A percentile compares a stretch with the other conserved stretches of the same genome.
Evolutionary conservation across 2,888 invertebrate genomes (phyloP).

Genomic region (Meganola albula): DNA sequence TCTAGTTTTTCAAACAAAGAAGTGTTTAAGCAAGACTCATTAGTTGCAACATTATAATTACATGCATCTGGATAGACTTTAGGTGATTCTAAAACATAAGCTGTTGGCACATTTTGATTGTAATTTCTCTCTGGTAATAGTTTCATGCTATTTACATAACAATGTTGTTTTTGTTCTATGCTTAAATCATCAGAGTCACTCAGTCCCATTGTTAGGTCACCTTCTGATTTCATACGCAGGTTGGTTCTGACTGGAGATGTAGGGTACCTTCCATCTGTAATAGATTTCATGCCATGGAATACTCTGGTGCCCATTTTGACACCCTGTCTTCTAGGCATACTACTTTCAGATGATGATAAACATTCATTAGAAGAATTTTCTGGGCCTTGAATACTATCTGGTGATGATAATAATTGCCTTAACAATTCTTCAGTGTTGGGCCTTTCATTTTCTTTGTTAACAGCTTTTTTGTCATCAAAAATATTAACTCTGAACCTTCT

Average conservation of each 20-base stretch:
- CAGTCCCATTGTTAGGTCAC: slow-evolving; percentile 57
- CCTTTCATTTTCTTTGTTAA: slow-evolving; percentile 84
- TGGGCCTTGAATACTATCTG: slow-evolving; percentile 38
- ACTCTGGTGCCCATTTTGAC: slow-evolving; percentile 87
- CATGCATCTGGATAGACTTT: slow-evolving; percentile 69
- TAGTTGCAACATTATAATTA: slow-evolving; percentile 55
- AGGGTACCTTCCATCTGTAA: slow-evolving; percentile 40
- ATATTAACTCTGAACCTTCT: slow-evolving; percentile 73
- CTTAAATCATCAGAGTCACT: slow-evolving; percentile 72
- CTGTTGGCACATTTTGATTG: slow-evolving; percentile 54
- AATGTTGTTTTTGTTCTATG: slow-evolving; percentile 67
- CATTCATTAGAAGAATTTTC: slow-evolving; percentile 67
- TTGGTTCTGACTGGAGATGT: slow-evolving; percentile 40
- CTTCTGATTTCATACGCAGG: slow-evolving; percentile 49
- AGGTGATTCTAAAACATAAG: slow-evolving; percentile 73
- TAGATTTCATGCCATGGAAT: slow-evolving; percentile 70
- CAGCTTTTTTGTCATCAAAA: slow-evolving; percentile 73
- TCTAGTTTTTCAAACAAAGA: slow-evolving; percentile 84
- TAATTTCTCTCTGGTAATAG: slow-evolving; percentile 67
- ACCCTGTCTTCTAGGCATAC: slow-evolving; percentile 78
- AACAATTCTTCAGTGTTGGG: slow-evolving; percentile 71
- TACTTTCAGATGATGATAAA: slow-evolving; percentile 67
- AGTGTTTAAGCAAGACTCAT: slow-evolving; percentile 77
- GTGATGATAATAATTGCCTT: slow-evolving; percentile 57
- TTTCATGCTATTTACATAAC: slow-evolving; percentile 71